Conservation (phyloP, 2,888 invertebrate species). For the Timema podura region DNA sequence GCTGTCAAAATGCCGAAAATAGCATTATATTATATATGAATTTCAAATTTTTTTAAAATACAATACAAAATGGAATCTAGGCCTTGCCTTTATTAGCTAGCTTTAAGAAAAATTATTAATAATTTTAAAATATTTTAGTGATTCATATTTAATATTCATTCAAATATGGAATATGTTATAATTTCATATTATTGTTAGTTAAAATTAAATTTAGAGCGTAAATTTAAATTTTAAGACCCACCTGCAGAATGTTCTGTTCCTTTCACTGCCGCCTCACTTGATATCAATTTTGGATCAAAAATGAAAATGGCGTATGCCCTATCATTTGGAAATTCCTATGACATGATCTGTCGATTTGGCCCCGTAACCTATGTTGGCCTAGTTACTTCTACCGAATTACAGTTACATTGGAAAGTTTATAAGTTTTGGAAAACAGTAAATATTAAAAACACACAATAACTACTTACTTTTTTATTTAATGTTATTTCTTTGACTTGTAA, state of each 20-base stretch:
- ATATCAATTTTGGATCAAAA: constrained; percentile 33
- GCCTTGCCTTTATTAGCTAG: too few relatives aligned
- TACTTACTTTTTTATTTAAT: constrained; percentile 29
- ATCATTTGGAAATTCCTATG: constrained; percentile 32
- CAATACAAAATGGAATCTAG: too few relatives aligned
- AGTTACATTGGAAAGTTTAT: neutral
- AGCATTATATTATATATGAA: too few relatives aligned
- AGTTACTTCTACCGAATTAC: constrained; percentile 17
- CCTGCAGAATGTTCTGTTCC: neutral
- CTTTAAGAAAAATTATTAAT: too few relatives aligned
- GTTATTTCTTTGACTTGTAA: constrained; percentile 24
- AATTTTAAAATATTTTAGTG: too few relatives aligned
- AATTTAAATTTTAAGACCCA: neutral
- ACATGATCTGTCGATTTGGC: constrained; percentile 29
- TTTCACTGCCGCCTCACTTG: constrained; percentile 7
- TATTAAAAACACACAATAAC: neutral
- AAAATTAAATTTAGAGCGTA: too few relatives aligned
- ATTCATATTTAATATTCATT: too few relatives aligned
- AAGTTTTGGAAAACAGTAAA: neutral
- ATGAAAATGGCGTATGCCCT: constrained; percentile 33
- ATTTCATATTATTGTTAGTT: too few relatives aligned
- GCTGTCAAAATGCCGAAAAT: too few relatives aligned
- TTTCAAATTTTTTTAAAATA: too few relatives aligned
- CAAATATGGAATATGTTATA: too few relatives aligned
- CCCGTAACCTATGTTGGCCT: constrained; percentile 26